These are phyloP conservation scores for Dendrocincla tyrannina DNA, from an alignment of 2,797 vertebrate species.

Conservation along the genomic window DNA sequence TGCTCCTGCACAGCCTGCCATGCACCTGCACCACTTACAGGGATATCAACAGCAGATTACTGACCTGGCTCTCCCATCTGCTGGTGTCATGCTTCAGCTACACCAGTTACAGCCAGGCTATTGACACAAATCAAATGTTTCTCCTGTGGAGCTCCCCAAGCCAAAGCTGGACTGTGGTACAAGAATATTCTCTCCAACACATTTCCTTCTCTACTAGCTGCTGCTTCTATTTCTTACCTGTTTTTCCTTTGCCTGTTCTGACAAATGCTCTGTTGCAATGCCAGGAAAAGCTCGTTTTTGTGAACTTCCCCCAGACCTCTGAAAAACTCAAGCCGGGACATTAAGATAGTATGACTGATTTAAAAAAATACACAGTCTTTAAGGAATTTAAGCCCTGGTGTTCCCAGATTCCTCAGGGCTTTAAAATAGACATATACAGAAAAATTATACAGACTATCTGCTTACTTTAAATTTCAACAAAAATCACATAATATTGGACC, in stretches of 20 bases:
- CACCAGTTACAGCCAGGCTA: not conserved
- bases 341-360: not conserved
- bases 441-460: not conserved
- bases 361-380: not conserved
- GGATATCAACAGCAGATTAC: not conserved
- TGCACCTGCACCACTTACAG: not conserved
- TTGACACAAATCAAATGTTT: not conserved
- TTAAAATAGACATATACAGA: not conserved
- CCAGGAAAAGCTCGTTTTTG: not conserved
- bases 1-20: not conserved
- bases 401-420: not conserved
- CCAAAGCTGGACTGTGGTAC: not conserved
- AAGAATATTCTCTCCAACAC: not conserved
- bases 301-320: not conserved
- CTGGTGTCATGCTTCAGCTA: rapidly evolving
- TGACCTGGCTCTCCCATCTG: not conserved
- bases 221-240: not conserved
- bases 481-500: not conserved
- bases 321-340: not conserved
- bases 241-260: rapidly evolving
- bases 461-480: not conserved
- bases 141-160: not conserved
- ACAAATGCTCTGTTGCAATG: not conserved
- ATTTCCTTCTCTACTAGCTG: not conserved
- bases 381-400: not conserved